Conservation (phyloP, 2,797 vertebrate genomes). For the Echeneis naucrates region DNA sequence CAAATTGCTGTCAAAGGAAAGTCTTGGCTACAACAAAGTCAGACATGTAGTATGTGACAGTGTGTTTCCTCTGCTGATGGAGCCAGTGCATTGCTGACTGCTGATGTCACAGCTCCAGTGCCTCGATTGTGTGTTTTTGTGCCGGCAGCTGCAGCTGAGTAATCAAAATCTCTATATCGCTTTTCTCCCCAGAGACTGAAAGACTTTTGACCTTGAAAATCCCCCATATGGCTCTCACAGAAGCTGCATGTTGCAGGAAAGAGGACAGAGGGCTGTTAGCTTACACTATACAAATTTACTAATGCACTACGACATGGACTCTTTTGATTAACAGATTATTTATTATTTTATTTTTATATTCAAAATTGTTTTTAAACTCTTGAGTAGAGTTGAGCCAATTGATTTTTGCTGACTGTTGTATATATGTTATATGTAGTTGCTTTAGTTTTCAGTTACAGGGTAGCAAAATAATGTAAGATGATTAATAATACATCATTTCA, state of each 20-base stretch:
- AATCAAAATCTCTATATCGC: conserved; percentile 84
- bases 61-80: conserved; percentile 89
- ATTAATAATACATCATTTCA: too few species aligned
- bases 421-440: too few species aligned
- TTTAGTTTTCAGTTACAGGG: too few species aligned
- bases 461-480: too few species aligned
- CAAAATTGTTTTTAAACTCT: too few species aligned
- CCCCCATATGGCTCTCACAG: conserved; percentile 15
- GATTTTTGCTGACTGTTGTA: too few species aligned
- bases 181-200: conserved; percentile 55
- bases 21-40: conserved; percentile 40
- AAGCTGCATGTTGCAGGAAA: conserved; percentile 3
- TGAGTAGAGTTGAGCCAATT: too few species aligned
- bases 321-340: too few species aligned
- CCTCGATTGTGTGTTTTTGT: conserved; percentile 88
- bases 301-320: too few species aligned
- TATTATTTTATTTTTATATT: too few species aligned
- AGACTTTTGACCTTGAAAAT: conserved; percentile 59
- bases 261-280: conserved; percentile 16
- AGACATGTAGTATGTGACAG: conserved; percentile 82
- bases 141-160: conserved; percentile 90
- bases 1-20: conserved; percentile 65
- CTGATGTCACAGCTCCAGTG: conserved; percentile 90
- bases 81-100: conserved; percentile 89
- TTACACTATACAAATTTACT: too few species aligned